Percentiles rank a stretch among this genome's conserved stretches.
These are phyloP conservation scores for Eupithecia exiguata DNA, from an alignment of 2,888 invertebrate species.

Conservation along the genomic window DNA sequence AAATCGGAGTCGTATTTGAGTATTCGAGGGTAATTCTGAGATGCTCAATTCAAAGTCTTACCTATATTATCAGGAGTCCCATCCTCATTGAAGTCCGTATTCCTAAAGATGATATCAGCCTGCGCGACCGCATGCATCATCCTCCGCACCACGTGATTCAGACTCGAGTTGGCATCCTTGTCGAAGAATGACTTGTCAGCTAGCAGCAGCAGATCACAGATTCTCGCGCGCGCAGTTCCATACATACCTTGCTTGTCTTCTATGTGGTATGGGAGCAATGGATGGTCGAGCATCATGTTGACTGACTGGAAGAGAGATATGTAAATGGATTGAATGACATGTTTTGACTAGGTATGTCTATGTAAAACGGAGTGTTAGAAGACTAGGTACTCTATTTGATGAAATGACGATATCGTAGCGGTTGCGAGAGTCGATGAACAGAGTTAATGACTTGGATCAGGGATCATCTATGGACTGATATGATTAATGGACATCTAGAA, in stretches of 20 bases:
- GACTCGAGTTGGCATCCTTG: constrained; percentile 73
- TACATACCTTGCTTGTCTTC: constrained; percentile 53
- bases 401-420: too few species aligned
- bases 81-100: constrained; percentile 81
- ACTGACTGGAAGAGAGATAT: not conserved
- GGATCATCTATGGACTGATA: not conserved
- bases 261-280: constrained; percentile 63
- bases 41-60: constrained; percentile 36
- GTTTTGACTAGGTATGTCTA: not conserved
- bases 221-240: constrained; percentile 65
- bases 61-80: constrained; percentile 82
- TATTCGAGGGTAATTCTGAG: not conserved
- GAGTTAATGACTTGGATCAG: too few species aligned
- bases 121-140: constrained; percentile 80
- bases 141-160: constrained; percentile 71
- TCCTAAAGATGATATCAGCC: constrained; percentile 81
- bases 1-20: too few species aligned
- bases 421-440: too few species aligned
- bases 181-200: constrained; percentile 78
- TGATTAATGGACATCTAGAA: not conserved
- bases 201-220: constrained; percentile 77
- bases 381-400: not conserved
- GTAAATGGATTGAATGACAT: not conserved
- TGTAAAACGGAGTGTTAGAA: not conserved
- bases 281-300: constrained; percentile 31